Conservation (phyloP, 2,113 vertebrate species). For the Lepisosteus osseus region DNA sequence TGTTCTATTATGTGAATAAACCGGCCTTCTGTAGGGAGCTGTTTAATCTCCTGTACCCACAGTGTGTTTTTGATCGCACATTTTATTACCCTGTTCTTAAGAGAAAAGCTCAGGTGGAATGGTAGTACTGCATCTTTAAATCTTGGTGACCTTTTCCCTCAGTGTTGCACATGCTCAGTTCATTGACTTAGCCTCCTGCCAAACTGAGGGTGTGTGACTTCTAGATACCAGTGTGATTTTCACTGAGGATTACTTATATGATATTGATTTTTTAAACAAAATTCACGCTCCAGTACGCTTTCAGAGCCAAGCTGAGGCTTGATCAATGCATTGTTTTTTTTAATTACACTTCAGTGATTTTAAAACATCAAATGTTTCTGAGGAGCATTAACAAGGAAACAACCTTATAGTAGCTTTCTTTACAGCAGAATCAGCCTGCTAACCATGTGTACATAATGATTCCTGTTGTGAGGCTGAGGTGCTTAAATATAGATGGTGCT, state of each 20-base stretch:
- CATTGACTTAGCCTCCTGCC: conserved; percentile 41
- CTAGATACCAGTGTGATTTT: conserved; percentile 57
- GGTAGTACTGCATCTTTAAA: conserved; percentile 48
- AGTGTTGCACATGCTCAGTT: conserved; percentile 54
- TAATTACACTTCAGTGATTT: conserved; percentile 64
- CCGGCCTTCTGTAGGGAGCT: no score
- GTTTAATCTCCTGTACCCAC: no score
- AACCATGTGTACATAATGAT: conserved; percentile 5
- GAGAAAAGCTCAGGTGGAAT: conserved; percentile 45
- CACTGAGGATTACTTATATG: conserved; percentile 62
- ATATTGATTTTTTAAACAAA: conserved; percentile 63
- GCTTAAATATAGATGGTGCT: conserved; percentile 5
- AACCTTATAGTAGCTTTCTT: conserved; percentile 48
- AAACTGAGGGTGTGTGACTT: conserved; percentile 59
- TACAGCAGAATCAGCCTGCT: conserved; percentile 9
- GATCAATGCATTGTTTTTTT: conserved; percentile 70
- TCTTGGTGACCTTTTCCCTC: conserved; percentile 48
- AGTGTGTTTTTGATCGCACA: conserved; percentile 11
- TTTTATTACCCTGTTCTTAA: conserved; percentile 58
- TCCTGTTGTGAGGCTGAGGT: conserved; percentile 1
- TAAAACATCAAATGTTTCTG: conserved; percentile 64
- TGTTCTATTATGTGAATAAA: no score
- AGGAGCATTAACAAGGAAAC: conserved; percentile 50
- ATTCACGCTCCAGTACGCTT: conserved; percentile 59
- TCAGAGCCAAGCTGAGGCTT: conserved; percentile 57